Base-by-base conservation (phyloP, 2,797 vertebrate species). In the Enteromius unitaeniatus region DNA sequence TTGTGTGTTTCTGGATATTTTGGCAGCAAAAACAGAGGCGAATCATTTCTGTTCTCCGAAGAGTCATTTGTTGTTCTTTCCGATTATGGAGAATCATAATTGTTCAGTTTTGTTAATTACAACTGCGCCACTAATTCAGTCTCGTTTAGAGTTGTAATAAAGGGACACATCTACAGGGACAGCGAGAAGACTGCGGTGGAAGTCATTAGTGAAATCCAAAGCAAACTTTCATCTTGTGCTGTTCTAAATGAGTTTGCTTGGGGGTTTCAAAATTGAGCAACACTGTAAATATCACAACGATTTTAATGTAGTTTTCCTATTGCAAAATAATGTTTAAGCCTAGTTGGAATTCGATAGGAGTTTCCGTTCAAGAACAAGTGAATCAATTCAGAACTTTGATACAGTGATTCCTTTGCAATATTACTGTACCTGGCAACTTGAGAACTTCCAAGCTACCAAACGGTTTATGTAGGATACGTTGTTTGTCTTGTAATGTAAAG, bases 61-160 rank as follows among this genome's bases (percentile, higher is more conserved):
- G 78, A 55, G 64, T 76, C 53, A 42, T 76, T 58, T 76, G 51
- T 23, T 60, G 51, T 60, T 76, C 21, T 76, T 42, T 76, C n/a
- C 1, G 21, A 40, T 80, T 21, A 55, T 58, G 65, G 28, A 3
- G 15, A 80, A 65, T 78, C 60, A 65, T n/a, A 49, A 49, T 78
- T 17, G 51, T 76, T 76, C 31, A 21, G 19, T 78, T 80, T 69
- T 58, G 78, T 60, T 60, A 42, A 76, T 70, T 49, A 34, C 60
- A 49, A 80, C 2, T 19, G 14, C 6, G 1, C 49, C 51, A 1
- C 8, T 55, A 42, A 42, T 69, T 80, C 5, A 26, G 49, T 58
- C 49, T 80, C 78, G 42, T 55, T 69, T 79, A 55, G 14, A 42
- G 8, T 23, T 10, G 21, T 28, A 42, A 79, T 51, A 69, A 79